Percentiles rank a stretch among this genome's conserved stretches.
These are phyloP conservation scores for Macaca mulatta DNA, from an alignment of 2,113 vertebrate genomes.

Conservation along the genomic window DNA sequence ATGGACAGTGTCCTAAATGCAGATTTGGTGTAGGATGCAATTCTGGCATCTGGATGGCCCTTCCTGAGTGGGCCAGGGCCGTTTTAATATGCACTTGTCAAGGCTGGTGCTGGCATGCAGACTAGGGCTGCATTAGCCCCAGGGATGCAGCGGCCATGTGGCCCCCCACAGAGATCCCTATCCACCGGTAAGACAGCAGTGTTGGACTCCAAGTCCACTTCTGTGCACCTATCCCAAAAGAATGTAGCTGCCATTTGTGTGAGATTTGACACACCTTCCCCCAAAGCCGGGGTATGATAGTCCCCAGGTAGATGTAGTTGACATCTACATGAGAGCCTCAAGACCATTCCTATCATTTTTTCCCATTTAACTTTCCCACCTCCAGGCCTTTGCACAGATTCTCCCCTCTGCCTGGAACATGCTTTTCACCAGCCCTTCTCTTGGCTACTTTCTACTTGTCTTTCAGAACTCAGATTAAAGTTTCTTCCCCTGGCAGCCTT, in stretches of 20 bases:
- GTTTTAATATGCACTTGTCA: not conserved
- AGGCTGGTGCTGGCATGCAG: not conserved
- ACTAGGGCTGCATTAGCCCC: not conserved
- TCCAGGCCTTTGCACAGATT: not conserved
- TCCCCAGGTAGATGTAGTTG: not conserved
- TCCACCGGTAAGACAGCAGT: not conserved
- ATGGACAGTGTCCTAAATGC: not conserved
- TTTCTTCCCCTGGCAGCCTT: not conserved
- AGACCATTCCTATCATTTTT: not conserved
- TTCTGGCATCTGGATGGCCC: not conserved
- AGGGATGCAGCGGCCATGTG: not conserved
- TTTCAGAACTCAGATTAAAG: not conserved
- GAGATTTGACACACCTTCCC: not conserved
- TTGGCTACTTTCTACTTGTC: not conserved
- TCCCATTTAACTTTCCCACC: not conserved
- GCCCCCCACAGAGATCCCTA: not conserved
- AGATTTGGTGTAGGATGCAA: not conserved
- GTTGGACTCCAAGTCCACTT: not conserved
- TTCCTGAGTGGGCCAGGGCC: not conserved
- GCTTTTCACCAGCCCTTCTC: not conserved
- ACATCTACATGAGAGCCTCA: not conserved
- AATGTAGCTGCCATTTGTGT: not conserved
- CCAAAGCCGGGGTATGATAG: not conserved
- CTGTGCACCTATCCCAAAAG: not conserved
- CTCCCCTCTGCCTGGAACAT: not conserved